These are phyloP conservation scores for Dasyurus viverrinus DNA, from an alignment of 2,113 vertebrate genomes.

Conservation along the genomic window DNA sequence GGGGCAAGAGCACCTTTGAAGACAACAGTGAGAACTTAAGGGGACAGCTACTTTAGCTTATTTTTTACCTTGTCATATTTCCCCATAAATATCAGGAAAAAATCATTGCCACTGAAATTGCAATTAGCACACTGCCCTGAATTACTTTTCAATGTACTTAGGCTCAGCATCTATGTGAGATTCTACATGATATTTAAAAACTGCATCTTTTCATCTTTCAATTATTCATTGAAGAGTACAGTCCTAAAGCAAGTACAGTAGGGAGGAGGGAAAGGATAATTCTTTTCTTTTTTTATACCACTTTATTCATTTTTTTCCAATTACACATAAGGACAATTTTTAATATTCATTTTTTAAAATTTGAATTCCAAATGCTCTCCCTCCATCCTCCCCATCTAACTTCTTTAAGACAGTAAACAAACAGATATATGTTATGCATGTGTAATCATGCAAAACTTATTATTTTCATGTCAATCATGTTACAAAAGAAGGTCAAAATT, in stretches of 20 bases:
- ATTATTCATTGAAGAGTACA: not conserved
- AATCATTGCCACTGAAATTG: not conserved
- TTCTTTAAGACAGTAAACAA: not conserved
- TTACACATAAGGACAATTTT: not conserved
- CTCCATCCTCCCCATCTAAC: too few relatives aligned
- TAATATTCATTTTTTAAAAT: not conserved
- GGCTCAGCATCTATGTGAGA: not conserved
- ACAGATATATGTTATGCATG: not conserved
- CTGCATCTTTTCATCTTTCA: not conserved
- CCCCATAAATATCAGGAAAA: not conserved
- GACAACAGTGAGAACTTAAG: slow-evolving; percentile 18
- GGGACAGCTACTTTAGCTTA: slow-evolving; percentile 3
- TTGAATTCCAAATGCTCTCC: not conserved
- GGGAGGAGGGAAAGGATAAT: not conserved
- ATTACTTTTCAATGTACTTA: not conserved
- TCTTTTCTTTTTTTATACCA: not conserved
- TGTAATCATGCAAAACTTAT: not conserved
- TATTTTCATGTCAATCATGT: not conserved
- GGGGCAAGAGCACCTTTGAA: not conserved
- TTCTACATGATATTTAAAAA: not conserved
- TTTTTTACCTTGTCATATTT: slow-evolving; percentile 5
- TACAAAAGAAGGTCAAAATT: not conserved
- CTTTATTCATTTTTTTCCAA: not conserved
- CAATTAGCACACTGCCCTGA: not conserved
- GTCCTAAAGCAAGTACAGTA: not conserved